Conservation (phyloP, 1,140 invertebrate species). For the Drosophila sturtevanti region DNA sequence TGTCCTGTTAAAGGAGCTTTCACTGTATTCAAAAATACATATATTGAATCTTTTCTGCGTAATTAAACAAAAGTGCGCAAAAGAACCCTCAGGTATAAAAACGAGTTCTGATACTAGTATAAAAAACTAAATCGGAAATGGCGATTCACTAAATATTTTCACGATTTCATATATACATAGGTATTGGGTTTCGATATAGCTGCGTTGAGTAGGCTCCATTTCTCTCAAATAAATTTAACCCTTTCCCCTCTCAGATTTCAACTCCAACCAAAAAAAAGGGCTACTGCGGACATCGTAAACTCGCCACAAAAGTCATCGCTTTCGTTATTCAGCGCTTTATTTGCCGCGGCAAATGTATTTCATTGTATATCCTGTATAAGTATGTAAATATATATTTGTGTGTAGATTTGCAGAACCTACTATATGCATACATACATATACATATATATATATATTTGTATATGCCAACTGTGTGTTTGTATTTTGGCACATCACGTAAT, state of each 20-base stretch:
- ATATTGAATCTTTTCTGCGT: too few relatives aligned
- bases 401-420: conserved; percentile 10
- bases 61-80: too few relatives aligned
- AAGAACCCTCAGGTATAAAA: too few relatives aligned
- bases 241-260: neutral
- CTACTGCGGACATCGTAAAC: conserved; percentile 74
- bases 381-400: conserved; percentile 28
- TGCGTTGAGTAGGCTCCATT: conserved; percentile 7
- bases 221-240: conserved; percentile 19
- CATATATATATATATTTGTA: conserved; percentile 1
- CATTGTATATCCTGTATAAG: conserved; percentile 22
- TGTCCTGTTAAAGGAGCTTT: too few relatives aligned
- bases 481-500: conserved; percentile 63
- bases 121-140: too few relatives aligned
- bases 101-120: too few relatives aligned
- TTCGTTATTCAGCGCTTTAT: conserved; percentile 60
- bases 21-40: too few relatives aligned
- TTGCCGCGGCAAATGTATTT: conserved; percentile 47
- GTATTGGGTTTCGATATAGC: neutral
- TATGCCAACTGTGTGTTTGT: conserved; percentile 3
- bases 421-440: conserved; percentile 19
- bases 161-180: neutral
- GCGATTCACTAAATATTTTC: neutral
- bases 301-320: conserved; percentile 42
- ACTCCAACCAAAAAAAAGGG: neutral